Percentiles rank a stretch among this genome's conserved stretches.
phyloP scores from a whole-genome alignment of 35 echinoderm and acorn worm genomes.

The Stichopus chloronotus region DNA sequence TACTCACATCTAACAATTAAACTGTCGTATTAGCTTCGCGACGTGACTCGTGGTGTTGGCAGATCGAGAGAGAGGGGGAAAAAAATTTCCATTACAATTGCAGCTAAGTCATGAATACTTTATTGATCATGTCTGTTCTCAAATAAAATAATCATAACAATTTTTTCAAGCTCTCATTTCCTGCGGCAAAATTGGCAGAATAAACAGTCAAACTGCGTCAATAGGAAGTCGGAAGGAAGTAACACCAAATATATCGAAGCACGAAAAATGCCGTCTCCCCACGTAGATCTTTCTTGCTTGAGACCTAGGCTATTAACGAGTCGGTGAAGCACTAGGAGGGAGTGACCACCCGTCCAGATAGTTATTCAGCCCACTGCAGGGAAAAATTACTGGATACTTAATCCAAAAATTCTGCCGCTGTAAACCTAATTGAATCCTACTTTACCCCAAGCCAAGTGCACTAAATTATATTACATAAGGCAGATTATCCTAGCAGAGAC shows the following conservation, averaged over 20 bases:
- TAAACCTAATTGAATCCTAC: slow-evolving; percentile 33
- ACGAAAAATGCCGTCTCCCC: not conserved
- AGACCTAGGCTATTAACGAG: not conserved
- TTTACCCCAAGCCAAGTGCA: slow-evolving; percentile 32
- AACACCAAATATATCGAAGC: not conserved
- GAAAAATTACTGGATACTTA: slow-evolving; percentile 39
- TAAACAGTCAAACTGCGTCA: not conserved
- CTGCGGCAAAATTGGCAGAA: not conserved
- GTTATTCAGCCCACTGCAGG: slow-evolving; percentile 49
- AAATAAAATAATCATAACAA: not conserved
- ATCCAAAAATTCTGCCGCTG: slow-evolving; percentile 2
- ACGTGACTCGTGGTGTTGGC: too few species aligned
- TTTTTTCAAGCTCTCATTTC: not conserved
- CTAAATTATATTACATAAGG: slow-evolving; percentile 43
- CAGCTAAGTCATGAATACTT: not conserved
- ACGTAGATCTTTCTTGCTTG: not conserved
- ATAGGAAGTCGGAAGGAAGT: not conserved
- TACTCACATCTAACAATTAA: too few species aligned
- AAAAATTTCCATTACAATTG: not conserved
- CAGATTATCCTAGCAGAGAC: slow-evolving; percentile 27
- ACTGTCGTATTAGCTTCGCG: too few species aligned
- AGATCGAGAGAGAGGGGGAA: not conserved
- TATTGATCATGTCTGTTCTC: not conserved
- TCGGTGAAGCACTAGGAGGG: not conserved
- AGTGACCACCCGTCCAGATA: slow-evolving; percentile 20